Evolutionary conservation across 2,797 vertebrate genomes (phyloP).

Genomic region (Yasuhikotakia modesta): DNA sequence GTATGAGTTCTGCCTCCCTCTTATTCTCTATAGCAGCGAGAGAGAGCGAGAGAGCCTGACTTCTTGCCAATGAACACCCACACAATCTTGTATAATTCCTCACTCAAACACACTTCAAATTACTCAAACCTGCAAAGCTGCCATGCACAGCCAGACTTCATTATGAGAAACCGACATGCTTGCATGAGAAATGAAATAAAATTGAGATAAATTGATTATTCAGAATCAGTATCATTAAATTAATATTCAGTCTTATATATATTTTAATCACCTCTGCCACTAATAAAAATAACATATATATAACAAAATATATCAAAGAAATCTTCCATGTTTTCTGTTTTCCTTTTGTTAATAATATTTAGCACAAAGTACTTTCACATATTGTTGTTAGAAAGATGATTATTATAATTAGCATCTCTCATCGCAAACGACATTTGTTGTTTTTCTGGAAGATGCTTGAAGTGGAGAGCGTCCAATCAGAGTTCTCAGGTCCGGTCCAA

Average conservation of each 20-base stretch:
- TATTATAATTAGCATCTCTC: neutral
- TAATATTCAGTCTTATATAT: no score
- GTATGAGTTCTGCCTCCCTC: slow-evolving; percentile 7
- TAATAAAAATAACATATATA: neutral
- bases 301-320: no score
- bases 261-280: neutral
- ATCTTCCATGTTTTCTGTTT: no score
- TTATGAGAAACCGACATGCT: neutral
- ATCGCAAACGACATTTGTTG: neutral
- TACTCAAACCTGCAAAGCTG: neutral
- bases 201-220: neutral
- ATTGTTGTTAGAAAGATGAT: neutral
- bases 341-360: no score
- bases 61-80: slow-evolving; percentile 74
- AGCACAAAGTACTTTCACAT: neutral
- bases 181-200: neutral
- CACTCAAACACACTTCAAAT: slow-evolving; percentile 37
- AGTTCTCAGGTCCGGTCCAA: neutral
- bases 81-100: slow-evolving; percentile 60
- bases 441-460: neutral
- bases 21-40: slow-evolving; percentile 26
- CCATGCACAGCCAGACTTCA: neutral
- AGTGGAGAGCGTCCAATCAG: neutral
- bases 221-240: no score
- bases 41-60: slow-evolving; percentile 20